A percentile compares a stretch with the other conserved stretches of the same genome.
Conservation (phyloP, 2,113 vertebrate genomes). For the Cepphus grylle region DNA sequence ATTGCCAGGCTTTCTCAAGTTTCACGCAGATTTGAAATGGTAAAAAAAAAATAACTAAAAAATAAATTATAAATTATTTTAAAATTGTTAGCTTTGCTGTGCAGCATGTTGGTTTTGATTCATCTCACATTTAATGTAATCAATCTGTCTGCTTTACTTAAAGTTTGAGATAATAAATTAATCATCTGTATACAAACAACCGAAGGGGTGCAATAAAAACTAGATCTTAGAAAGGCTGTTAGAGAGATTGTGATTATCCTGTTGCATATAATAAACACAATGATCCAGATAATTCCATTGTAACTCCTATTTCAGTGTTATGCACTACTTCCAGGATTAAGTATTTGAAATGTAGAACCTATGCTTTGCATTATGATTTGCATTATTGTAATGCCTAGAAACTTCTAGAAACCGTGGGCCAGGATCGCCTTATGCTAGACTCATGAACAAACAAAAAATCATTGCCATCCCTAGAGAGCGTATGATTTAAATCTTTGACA, state of each 20-base stretch:
- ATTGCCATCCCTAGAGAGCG: background rate
- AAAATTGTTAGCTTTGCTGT: background rate
- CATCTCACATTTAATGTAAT: background rate
- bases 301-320: background rate
- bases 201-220: background rate
- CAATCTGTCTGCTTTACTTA: background rate
- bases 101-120: background rate
- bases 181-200: background rate
- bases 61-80: background rate
- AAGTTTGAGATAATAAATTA: background rate
- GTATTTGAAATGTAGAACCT: background rate
- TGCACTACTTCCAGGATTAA: background rate
- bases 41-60: constrained; percentile 20
- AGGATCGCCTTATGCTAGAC: background rate
- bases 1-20: constrained; percentile 72
- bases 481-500: background rate
- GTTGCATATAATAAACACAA: background rate
- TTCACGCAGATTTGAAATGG: constrained; percentile 71
- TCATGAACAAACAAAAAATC: background rate
- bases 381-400: background rate
- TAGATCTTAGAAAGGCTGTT: background rate
- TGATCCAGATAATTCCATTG: background rate
- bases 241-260: background rate
- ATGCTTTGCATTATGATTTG: background rate
- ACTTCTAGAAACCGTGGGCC: background rate